A percentile compares a stretch with the other conserved stretches of the same genome.
phyloP scores from a whole-genome alignment of 2,888 invertebrate species.

The Pyrocoelia pectoralis region DNA sequence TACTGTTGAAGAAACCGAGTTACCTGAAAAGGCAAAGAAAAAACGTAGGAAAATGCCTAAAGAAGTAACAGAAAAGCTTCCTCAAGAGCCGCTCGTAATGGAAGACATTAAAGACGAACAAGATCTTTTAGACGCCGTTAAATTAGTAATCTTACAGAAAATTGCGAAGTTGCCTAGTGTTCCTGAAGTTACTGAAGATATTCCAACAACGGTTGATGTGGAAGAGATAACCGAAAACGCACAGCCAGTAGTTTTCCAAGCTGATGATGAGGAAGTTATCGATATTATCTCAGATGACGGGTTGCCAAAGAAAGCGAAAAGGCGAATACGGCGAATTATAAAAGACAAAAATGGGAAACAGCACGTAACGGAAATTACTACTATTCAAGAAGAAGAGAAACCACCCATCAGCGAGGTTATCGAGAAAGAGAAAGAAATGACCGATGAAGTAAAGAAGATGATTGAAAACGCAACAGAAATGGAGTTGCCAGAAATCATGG shows the following conservation, averaged over 20 bases:
- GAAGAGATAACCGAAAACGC: neutral
- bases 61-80: neutral
- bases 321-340: constrained; percentile 34
- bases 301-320: constrained; percentile 41
- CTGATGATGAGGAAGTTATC: constrained; percentile 34
- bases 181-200: constrained; percentile 31
- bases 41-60: neutral
- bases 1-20: constrained; percentile 43
- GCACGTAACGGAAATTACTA: constrained; percentile 52
- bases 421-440: constrained; percentile 40
- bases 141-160: constrained; percentile 26
- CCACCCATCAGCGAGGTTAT: constrained; percentile 45
- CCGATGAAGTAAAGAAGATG: constrained; percentile 37
- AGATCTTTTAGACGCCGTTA: constrained; percentile 45
- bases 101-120: constrained; percentile 38
- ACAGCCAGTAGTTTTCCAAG: neutral
- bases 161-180: constrained; percentile 14
- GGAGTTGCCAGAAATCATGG: constrained; percentile 8
- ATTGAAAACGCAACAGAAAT: neutral
- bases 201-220: neutral
- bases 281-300: constrained; percentile 29
- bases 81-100: constrained; percentile 15
- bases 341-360: constrained; percentile 48
- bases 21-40: neutral
- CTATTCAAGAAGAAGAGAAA: constrained; percentile 50